Evolutionary conservation across 30 jellyfish, hydroid and myxozoan genomes (phyloP).

Genomic region (Pseudorhiza aurosa): DNA sequence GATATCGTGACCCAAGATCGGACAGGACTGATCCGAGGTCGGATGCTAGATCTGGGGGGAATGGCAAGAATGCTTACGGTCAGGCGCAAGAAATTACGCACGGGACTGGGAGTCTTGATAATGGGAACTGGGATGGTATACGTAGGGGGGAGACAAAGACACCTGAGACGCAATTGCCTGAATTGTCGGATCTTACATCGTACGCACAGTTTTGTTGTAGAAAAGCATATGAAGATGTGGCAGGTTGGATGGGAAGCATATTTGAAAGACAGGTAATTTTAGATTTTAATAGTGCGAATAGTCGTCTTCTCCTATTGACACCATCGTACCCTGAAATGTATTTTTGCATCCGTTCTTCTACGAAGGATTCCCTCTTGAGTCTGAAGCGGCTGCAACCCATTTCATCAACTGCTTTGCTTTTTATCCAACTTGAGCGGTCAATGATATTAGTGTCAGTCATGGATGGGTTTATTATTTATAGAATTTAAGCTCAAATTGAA

Average conservation of each 20-base stretch:
- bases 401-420: too few species aligned
- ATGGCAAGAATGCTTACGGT: not conserved
- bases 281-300: too few species aligned
- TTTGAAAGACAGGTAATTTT: slow-evolving; percentile 96
- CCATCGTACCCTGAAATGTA: too few species aligned
- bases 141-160: slow-evolving; percentile 27
- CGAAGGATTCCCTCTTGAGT: too few species aligned
- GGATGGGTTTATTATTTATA: too few species aligned
- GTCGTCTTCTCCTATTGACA: too few species aligned
- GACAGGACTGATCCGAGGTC: slow-evolving; percentile 45
- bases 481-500: too few species aligned
- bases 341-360: too few species aligned
- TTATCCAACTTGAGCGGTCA: too few species aligned
- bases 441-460: too few species aligned
- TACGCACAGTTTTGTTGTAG: slow-evolving; percentile 65
- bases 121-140: slow-evolving; percentile 35
- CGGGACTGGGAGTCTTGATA: slow-evolving; percentile 14
- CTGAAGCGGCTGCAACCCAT: too few species aligned
- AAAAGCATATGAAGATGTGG: slow-evolving; percentile 68
- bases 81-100: slow-evolving; percentile 18
- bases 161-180: slow-evolving; percentile 60
- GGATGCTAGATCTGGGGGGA: slow-evolving; percentile 37
- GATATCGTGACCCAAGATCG: slow-evolving; percentile 59
- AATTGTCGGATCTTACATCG: slow-evolving; percentile 50
- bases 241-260: slow-evolving; percentile 85